Conservation (phyloP, 2,888 invertebrate species). For the Cryptus armator region DNA sequence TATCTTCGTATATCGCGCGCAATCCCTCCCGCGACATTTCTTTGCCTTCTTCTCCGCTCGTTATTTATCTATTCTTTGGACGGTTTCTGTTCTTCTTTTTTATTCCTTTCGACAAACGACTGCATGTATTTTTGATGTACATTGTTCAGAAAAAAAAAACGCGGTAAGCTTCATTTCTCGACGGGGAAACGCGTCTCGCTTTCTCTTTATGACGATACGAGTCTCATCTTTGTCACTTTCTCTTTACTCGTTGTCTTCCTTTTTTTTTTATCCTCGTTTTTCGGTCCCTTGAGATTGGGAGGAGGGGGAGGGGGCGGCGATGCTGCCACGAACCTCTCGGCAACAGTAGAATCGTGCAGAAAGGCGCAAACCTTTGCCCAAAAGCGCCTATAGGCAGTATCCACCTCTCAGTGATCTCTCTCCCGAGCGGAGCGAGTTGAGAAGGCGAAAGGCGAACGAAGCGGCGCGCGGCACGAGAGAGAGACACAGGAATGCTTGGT, state of each 20-base stretch:
- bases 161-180: conserved; percentile 41
- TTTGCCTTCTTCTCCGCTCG: neutral
- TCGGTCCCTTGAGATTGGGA: conserved; percentile 40
- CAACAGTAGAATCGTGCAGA: conserved; percentile 38
- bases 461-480: conserved; percentile 24
- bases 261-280: conserved; percentile 30
- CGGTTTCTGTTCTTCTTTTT: neutral
- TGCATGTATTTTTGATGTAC: conserved; percentile 17
- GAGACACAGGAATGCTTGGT: conserved; percentile 49
- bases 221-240: conserved; percentile 1
- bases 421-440: neutral
- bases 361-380: conserved; percentile 18
- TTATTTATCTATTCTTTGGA: conserved; percentile 23
- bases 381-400: conserved; percentile 11
- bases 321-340: conserved; percentile 25
- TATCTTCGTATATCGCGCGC: neutral
- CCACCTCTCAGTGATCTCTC: conserved; percentile 7
- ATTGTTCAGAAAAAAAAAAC: conserved; percentile 7
- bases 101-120: conserved; percentile 16
- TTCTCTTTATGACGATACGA: neutral
- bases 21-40: neutral
- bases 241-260: conserved; percentile 8
- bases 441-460: conserved; percentile 36
- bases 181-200: conserved; percentile 14
- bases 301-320: neutral